Percentiles rank a stretch among this genome's conserved stretches.
Evolutionary conservation across 2,888 invertebrate species (phyloP).

Genomic region (Barypeithes pellucidus): DNA sequence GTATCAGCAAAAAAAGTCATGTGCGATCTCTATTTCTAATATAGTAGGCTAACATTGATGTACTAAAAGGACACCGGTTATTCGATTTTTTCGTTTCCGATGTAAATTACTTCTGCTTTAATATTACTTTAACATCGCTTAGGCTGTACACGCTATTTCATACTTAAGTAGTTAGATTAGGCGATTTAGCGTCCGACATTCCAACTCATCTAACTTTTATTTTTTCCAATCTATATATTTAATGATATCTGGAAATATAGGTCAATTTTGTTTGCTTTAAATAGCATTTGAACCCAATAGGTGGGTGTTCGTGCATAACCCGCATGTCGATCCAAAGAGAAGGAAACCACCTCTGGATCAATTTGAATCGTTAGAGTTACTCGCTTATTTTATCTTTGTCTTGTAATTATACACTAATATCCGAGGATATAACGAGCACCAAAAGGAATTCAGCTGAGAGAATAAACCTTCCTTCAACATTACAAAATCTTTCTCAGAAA

Average conservation of each 20-base stretch:
- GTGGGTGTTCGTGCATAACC: no score
- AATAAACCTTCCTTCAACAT: no score
- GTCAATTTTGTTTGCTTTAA: slow-evolving; percentile 39
- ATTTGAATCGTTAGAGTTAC: no score
- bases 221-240: slow-evolving; percentile 36
- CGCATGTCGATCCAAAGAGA: no score
- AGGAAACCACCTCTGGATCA: no score
- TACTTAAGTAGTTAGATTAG: slow-evolving; percentile 56
- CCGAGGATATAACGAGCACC: no score
- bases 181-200: slow-evolving; percentile 39
- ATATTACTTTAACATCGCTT: slow-evolving; percentile 46
- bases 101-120: slow-evolving; percentile 44
- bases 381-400: no score
- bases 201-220: slow-evolving; percentile 38
- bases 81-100: slow-evolving; percentile 54
- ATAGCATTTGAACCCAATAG: neutral
- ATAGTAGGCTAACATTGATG: slow-evolving; percentile 35
- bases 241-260: slow-evolving; percentile 36
- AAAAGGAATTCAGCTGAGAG: no score
- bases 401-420: no score
- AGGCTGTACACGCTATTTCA: slow-evolving; percentile 60
- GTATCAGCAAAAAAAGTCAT: no score
- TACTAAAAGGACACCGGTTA: slow-evolving; percentile 41
- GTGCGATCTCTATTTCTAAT: no score
- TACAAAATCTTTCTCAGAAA: no score